Percentiles rank a stretch among this genome's conserved stretches.
These are phyloP conservation scores for Tinea trinotella DNA, from an alignment of 2,888 invertebrate species.

Conservation along the genomic window DNA sequence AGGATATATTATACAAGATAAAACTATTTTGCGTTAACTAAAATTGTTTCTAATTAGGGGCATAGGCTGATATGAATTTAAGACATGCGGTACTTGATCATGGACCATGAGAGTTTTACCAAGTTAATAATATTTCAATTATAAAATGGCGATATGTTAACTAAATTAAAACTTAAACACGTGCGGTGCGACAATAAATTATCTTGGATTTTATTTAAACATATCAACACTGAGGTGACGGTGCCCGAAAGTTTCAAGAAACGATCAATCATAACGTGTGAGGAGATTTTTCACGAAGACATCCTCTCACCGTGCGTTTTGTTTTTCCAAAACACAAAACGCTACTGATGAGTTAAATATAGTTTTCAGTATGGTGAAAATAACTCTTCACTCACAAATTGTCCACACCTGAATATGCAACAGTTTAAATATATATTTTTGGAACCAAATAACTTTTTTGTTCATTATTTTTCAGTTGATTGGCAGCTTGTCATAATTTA, in stretches of 20 bases:
- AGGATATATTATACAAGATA: too few relatives aligned
- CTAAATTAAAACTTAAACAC: background rate
- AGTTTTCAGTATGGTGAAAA: conserved; percentile 43
- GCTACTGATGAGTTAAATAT: conserved; percentile 37
- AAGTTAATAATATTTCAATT: too few relatives aligned
- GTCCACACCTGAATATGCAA: conserved; percentile 43
- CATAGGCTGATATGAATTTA: too few relatives aligned
- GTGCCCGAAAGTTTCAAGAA: conserved; percentile 51
- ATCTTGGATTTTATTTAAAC: conserved; percentile 32
- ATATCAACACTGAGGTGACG: conserved; percentile 24
- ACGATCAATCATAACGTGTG: conserved; percentile 66
- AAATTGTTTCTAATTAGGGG: too few relatives aligned
- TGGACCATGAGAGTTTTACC: too few relatives aligned
- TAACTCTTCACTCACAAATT: conserved; percentile 40
- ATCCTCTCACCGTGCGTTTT: conserved; percentile 36
- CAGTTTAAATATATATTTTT: conserved; percentile 12
- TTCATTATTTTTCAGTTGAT: too few relatives aligned
- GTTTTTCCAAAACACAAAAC: conserved; percentile 59
- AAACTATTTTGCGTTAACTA: too few relatives aligned
- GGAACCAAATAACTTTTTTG: background rate
- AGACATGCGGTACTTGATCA: too few relatives aligned
- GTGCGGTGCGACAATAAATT: background rate
- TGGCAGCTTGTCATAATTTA: too few relatives aligned
- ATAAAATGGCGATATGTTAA: too few relatives aligned
- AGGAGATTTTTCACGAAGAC: conserved; percentile 63